Evolutionary conservation across 2,797 vertebrate genomes (phyloP).

Genomic region (Bradypodion ventrale): DNA sequence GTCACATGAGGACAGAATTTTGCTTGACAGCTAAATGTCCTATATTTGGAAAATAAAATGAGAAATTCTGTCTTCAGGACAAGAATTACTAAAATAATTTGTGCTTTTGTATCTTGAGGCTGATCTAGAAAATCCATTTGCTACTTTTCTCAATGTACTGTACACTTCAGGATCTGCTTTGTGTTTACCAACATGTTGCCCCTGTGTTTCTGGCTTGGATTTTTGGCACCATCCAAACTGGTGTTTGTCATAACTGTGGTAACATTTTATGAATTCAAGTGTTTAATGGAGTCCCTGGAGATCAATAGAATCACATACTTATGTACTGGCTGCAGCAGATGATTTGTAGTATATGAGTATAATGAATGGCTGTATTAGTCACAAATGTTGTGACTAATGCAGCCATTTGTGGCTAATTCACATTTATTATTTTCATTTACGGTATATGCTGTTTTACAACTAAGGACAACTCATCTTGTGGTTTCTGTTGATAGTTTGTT

Average conservation of each 20-base stretch:
- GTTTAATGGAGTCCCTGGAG: neutral
- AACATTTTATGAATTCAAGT: neutral
- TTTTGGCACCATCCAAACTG: neutral
- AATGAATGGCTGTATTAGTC: neutral
- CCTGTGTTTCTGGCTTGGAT: rapidly evolving
- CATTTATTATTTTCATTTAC: neutral
- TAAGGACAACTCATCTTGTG: neutral
- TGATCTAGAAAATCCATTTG: rapidly evolving
- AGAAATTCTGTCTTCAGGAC: neutral
- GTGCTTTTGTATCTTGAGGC: neutral
- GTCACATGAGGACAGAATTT: neutral
- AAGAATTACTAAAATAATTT: rapidly evolving
- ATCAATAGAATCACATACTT: neutral
- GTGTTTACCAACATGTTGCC: rapidly evolving
- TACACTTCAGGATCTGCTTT: neutral
- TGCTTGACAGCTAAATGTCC: neutral
- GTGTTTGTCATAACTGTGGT: neutral
- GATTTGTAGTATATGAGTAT: neutral
- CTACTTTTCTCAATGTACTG: neutral
- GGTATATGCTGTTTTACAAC: neutral
- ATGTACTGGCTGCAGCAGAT: neutral
- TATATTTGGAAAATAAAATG: neutral
- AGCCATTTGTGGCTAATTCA: neutral
- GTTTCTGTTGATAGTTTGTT: neutral
- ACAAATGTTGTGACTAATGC: too few species aligned